Conservation (phyloP, 1,140 invertebrate genomes). For the Panagrolaimus sp. region DNA sequence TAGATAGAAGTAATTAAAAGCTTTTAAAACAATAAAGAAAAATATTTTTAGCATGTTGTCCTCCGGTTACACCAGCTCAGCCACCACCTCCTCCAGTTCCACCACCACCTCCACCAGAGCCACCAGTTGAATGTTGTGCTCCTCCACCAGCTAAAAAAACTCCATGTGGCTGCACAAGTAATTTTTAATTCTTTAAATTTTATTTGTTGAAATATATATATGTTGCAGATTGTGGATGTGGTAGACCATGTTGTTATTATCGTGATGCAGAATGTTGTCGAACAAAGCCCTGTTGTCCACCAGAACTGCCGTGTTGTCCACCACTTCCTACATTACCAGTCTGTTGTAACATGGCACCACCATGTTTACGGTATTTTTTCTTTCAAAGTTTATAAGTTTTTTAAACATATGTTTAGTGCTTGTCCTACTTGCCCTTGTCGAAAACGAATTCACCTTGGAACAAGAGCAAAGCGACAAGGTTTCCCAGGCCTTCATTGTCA, state of each 20-base stretch:
- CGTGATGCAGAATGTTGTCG: constrained; percentile 35
- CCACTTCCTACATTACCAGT: constrained; percentile 13
- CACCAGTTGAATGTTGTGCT: constrained; percentile 43
- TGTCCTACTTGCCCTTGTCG: constrained; percentile 44
- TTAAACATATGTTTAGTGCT: constrained; percentile 24
- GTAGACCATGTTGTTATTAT: constrained; percentile 44
- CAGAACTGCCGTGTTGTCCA: constrained; percentile 38
- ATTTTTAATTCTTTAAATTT: background rate
- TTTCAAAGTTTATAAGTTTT: no score
- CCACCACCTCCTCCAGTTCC: constrained; percentile 37
- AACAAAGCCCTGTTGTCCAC: constrained; percentile 40
- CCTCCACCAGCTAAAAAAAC: constrained; percentile 19
- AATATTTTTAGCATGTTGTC: constrained; percentile 33
- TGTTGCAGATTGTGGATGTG: constrained; percentile 36
- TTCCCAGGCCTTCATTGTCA: constrained; percentile 31
- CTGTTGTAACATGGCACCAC: constrained; percentile 32
- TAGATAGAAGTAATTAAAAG: background rate
- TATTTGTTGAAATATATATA: no score
- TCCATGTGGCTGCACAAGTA: constrained; percentile 31
- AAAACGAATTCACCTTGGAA: constrained; percentile 33
- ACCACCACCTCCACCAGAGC: constrained; percentile 39
- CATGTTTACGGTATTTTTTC: constrained; percentile 25
- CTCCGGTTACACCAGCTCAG: constrained; percentile 29
- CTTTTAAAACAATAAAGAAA: no score
- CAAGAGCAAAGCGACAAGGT: constrained; percentile 29